These are phyloP conservation scores for Falco cherrug DNA, from an alignment of 2,797 vertebrate species.

Conservation along the genomic window DNA sequence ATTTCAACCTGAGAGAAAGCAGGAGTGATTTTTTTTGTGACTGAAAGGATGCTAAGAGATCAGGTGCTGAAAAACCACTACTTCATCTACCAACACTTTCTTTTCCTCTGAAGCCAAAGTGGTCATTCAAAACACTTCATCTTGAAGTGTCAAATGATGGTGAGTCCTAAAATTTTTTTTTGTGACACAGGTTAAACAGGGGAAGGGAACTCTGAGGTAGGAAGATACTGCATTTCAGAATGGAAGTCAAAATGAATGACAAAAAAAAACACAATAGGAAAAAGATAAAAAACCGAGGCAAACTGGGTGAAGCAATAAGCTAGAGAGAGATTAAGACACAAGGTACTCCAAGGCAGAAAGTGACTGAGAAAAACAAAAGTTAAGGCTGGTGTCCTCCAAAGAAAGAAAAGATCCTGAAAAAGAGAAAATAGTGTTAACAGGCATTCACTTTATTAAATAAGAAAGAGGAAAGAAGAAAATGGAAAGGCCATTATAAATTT, in stretches of 20 bases:
- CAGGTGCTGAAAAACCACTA: not conserved
- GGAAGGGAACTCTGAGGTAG: not conserved
- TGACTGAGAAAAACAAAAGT: not conserved
- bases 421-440: not conserved
- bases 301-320: not conserved
- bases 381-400: not conserved
- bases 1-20: not conserved
- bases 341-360: not conserved
- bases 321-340: not conserved
- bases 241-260: not conserved
- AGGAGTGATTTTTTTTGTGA: not conserved
- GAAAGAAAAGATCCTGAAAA: slow-evolving; percentile 3
- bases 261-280: not conserved
- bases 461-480: not conserved
- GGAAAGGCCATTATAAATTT: not conserved
- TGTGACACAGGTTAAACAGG: not conserved
- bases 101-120: not conserved
- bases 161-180: not conserved
- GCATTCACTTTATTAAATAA: not conserved
- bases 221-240: not conserved
- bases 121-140: not conserved
- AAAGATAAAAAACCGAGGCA: not conserved
- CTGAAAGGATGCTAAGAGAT: not conserved
- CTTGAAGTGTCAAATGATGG: not conserved
- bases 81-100: not conserved